Conservation (phyloP, 2,888 invertebrate species). For the Drosophila merina region DNA sequence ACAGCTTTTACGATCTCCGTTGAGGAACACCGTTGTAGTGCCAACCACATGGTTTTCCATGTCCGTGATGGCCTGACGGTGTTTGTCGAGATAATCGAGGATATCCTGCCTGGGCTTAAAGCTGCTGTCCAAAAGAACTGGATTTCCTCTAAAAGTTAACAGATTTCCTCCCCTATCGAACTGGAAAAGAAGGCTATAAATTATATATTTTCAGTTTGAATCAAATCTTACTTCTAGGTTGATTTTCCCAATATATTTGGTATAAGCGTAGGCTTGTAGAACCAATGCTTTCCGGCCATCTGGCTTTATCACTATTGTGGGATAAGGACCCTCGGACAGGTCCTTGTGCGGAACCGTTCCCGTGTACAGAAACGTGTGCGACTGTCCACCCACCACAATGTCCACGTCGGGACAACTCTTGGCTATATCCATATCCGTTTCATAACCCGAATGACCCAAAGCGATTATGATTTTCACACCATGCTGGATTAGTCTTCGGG, state of each 20-base stretch:
- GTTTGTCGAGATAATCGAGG: constrained; percentile 85
- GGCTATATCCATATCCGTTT: constrained; percentile 90
- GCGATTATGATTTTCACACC: constrained; percentile 92
- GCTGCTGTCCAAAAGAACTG: constrained; percentile 88
- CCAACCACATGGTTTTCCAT: constrained; percentile 86
- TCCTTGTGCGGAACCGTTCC: constrained; percentile 89
- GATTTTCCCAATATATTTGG: constrained; percentile 94
- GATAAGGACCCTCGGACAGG: constrained; percentile 89
- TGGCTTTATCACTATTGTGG: constrained; percentile 88
- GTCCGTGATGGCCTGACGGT: constrained; percentile 84
- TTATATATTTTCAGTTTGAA: not conserved
- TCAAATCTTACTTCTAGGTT: constrained; percentile 83
- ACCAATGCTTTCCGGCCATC: constrained; percentile 90
- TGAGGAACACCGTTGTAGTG: constrained; percentile 87
- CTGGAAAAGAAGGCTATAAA: not conserved
- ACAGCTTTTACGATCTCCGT: constrained; percentile 87
- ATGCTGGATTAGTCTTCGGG: constrained; percentile 85
- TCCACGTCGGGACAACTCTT: constrained; percentile 89
- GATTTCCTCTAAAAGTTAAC: constrained; percentile 87
- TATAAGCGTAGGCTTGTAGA: constrained; percentile 95
- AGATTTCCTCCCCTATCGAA: constrained; percentile 90
- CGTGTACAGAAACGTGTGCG: constrained; percentile 93
- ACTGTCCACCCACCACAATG: constrained; percentile 93
- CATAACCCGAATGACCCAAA: constrained; percentile 93
- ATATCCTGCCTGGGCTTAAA: constrained; percentile 87